Base-by-base conservation (phyloP, 1,140 invertebrate species). In the Aphidius gifuensis region DNA sequence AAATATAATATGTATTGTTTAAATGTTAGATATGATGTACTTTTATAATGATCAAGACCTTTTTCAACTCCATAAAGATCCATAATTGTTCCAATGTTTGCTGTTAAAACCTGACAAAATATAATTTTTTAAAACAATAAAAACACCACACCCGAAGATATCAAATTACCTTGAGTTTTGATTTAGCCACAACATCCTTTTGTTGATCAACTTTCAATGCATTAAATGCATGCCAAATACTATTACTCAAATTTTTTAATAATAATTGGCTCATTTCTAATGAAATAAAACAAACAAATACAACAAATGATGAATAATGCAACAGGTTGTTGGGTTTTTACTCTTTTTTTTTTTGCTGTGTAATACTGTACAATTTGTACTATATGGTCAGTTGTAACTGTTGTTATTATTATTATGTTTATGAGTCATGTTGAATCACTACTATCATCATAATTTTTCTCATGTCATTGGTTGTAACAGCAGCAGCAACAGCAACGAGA, bases 151-250 rank as follows among this genome's bases (percentile, higher is more conserved):
- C 60, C 58, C 62, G 16, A 58, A 9, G 16, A 40, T 56, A 32
- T 46, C 21, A 32, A 62, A 64, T 78, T 74, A 91, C 90, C 85
- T 90, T 91, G 61, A 91, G 80, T 75, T 90, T 90, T 0, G 88
- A 90, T 78, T 90, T 91, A 56, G 87, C 83, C 16, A 90, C 89
- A 48, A 82, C 76, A 55, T 85, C 54, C 0, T 42, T 84, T 60
- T 72, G 74, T 46, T 80, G 71, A 51, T 87, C 85, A 55, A 83
- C 83, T 67, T 87, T 84, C 38, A 91, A 75, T 2, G 87, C 85
- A 65, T 86, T 82, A 74, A 91, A 91, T 11, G 88, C 89, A 72
- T 90, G 88, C 88, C 89, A 91, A 63, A 91, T 85, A 71, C 85
- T 87, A 68, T 90, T 90, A 1, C 84, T 86, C 9, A 88, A 83